Percentiles rank a stretch among this genome's conserved stretches.
These are phyloP conservation scores for Caenorhabditis sulstoni DNA, from an alignment of 2,888 invertebrate genomes.

Conservation along the genomic window DNA sequence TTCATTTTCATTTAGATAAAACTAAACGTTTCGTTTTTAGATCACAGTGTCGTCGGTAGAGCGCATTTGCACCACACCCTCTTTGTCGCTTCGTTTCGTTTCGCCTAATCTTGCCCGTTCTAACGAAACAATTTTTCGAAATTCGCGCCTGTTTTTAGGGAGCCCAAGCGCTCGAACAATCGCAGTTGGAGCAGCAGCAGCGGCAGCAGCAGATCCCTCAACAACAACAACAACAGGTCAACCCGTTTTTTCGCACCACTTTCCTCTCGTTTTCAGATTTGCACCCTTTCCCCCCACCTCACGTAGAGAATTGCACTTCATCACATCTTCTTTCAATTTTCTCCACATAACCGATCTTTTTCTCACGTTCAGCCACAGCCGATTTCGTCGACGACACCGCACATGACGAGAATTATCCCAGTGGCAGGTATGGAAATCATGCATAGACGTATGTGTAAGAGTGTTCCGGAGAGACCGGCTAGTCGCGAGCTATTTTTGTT, in stretches of 20 bases:
- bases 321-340: background rate
- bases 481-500: too few relatives aligned
- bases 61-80: background rate
- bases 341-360: conserved; percentile 22
- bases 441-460: conserved; percentile 67
- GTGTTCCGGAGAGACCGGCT: background rate
- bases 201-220: background rate
- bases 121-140: too few relatives aligned
- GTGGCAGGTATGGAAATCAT: conserved; percentile 72
- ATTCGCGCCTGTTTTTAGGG: too few relatives aligned
- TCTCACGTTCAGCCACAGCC: conserved; percentile 52
- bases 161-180: conserved; percentile 52
- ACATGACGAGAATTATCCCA: conserved; percentile 69
- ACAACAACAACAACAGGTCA: conserved; percentile 36
- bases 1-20: too few relatives aligned
- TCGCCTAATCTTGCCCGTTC: too few relatives aligned
- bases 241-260: conserved; percentile 26
- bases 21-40: background rate
- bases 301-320: too few relatives aligned
- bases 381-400: conserved; percentile 43
- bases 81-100: too few relatives aligned
- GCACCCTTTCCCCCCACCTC: background rate
- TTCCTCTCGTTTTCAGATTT: background rate
- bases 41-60: conserved; percentile 5
- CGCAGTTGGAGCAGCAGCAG: conserved; percentile 7